Evolutionary conservation across 2,888 invertebrate genomes (phyloP), one percentile per base, ranked within the genome.

Genomic region (Drosophila maculinotata): DNA sequence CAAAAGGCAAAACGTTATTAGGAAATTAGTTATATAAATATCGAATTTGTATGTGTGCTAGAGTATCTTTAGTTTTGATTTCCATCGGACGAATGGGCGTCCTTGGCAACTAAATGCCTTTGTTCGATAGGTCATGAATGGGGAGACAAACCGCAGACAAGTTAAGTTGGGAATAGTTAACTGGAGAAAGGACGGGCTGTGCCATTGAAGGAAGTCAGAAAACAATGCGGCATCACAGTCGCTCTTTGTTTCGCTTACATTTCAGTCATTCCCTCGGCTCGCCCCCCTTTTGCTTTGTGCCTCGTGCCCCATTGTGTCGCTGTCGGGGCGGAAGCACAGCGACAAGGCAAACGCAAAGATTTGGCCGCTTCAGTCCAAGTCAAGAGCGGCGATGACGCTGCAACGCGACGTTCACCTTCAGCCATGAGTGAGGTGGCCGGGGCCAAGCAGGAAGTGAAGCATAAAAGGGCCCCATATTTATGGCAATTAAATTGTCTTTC

Each of bases 401-500:
- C 51, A 53, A 36, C 47, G 57, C 41, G 42, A 51, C 25, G 62
- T 35, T 59, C 54, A 72, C 70, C 64, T 64, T 64, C 44, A 63
- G 39, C 14, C 12, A 3, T 20, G 2, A 20, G n/a, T n/a, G n/a
- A n/a, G n/a, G n/a, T n/a, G n/a, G 20, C 20, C 20, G 20, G 20
- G 20, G 20, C 20, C 20, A 42, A 35, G 9, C 14, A 49, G 53
- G 33, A 54, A 56, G 54, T 39, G 65, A 57, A 31, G 51, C 65
- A 53, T 56, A 33, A 62, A 49, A 54, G 53, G 41, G 39, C 36
- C 36, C 63, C 49, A 67, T 64, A 78, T 71, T 84, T 75, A 79
- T 76, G 69, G 76, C 85, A 85, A 81, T 85, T 85, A 79, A 70
- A 70, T 66, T 67, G 78, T 74, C 74, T 76, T 76, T 76, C 52